These are phyloP conservation scores for Palaemon carinicauda DNA, from an alignment of 1,140 invertebrate genomes.

Conservation along the genomic window DNA sequence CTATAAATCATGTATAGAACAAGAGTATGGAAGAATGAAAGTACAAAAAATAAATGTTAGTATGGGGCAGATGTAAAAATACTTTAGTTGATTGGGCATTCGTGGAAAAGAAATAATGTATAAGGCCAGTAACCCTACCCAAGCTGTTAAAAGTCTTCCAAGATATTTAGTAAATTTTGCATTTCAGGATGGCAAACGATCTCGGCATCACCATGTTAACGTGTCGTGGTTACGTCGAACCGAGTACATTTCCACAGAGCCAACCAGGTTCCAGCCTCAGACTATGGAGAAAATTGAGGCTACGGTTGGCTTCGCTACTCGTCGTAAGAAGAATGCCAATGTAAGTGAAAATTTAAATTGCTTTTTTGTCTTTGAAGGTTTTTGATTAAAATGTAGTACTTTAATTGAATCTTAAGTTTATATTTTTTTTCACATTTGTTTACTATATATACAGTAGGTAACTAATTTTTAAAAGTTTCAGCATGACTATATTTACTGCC, in stretches of 20 bases:
- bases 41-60: too few species aligned
- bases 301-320: conserved; percentile 80
- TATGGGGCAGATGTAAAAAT: too few species aligned
- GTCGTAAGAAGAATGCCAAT: conserved; percentile 30
- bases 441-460: too few species aligned
- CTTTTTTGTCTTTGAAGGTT: background rate
- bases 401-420: background rate
- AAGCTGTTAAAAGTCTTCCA: background rate
- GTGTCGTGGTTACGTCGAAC: conserved; percentile 97
- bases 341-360: conserved; percentile 5
- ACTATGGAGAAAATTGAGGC: conserved; percentile 97
- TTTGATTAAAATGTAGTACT: background rate
- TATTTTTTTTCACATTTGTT: conserved; percentile 23
- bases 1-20: too few species aligned
- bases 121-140: too few species aligned
- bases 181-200: conserved; percentile 62
- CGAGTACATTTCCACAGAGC: conserved; percentile 99
- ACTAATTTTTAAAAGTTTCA: too few species aligned
- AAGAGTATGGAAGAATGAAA: too few species aligned
- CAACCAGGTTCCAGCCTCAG: conserved; percentile 94
- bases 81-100: too few species aligned
- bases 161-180: background rate
- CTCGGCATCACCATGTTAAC: conserved; percentile 87
- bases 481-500: too few species aligned
- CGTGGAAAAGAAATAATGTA: too few species aligned